Evolutionary conservation across 1,140 invertebrate species (phyloP), one percentile per base, ranked within the genome.

Genomic region (Hydropsyche tenuis): DNA sequence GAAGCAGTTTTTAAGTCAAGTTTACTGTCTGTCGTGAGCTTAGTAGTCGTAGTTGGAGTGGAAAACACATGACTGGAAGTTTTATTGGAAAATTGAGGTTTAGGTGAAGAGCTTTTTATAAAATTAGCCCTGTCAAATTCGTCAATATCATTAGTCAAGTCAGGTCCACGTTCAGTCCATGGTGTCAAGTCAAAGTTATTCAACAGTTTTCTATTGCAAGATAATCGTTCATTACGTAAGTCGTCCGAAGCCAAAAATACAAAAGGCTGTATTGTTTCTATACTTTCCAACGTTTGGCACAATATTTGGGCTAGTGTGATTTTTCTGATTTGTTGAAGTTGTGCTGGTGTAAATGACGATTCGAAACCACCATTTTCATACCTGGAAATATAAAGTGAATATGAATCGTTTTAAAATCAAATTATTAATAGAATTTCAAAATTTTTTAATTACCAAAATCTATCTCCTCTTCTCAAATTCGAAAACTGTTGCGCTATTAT

Each of bases 401-500:
- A n/a, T n/a, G n/a, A n/a, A n/a, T n/a, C n/a, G n/a, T n/a, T n/a
- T n/a, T n/a, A n/a, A n/a, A n/a, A n/a, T n/a, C n/a, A 60, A 3
- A 75, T 60, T 66, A 78, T 69, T 20, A 66, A 43, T 23, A 66
- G 18, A 45, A 27, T 45, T 23, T 66, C 20, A 66, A 42, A 22
- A 27, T 51, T 3, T 51, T n/a, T 2, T 16, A 42, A 46, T 79
- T 79, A 93, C 94, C 96, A 98, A 82, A 97, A 98, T 74, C 96
- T 83, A 85, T 98, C 96, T 30, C 96, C 96, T 81, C 92, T 92
- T 3, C 94, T 88, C 0, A 96, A 82, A 79, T 95, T 93, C 22
- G 90, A 88, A 80, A 98, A 98, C 80, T 98, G 96, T 78, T 96
- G 93, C 0, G 93, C 96, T 16, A 99, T 93, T 70, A 99, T 95